Evolutionary conservation across 2,888 invertebrate species (phyloP).

Genomic region (Drosophila neotestacea): DNA sequence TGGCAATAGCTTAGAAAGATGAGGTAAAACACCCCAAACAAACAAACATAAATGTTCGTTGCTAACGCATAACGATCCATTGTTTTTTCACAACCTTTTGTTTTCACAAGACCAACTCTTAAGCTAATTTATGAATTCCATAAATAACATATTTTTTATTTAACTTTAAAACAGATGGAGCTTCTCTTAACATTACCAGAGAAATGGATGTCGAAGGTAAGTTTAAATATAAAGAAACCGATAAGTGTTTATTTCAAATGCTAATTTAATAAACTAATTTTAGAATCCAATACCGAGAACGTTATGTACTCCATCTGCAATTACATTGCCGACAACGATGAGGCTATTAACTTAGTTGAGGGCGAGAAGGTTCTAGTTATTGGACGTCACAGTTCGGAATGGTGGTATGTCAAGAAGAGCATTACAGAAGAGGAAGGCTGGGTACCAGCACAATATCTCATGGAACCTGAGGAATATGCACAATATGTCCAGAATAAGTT

Average conservation of each 20-base stretch:
- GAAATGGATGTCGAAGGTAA: slow-evolving; percentile 88
- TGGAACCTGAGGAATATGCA: slow-evolving; percentile 93
- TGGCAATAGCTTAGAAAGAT: slow-evolving; percentile 84
- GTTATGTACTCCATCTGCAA: slow-evolving; percentile 93
- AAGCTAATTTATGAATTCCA: not conserved
- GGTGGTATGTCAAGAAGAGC: slow-evolving; percentile 97
- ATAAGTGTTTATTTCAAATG: not conserved
- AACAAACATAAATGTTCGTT: slow-evolving; percentile 65
- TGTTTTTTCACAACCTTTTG: slow-evolving; percentile 23
- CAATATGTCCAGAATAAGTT: slow-evolving; percentile 94
- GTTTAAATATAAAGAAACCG: slow-evolving; percentile 29
- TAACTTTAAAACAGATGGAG: slow-evolving; percentile 88
- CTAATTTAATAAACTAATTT: slow-evolving; percentile 10
- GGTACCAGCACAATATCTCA: slow-evolving; percentile 95
- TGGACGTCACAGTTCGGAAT: slow-evolving; percentile 93
- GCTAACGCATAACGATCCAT: slow-evolving; percentile 70
- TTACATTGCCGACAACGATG: slow-evolving; percentile 94
- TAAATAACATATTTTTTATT: slow-evolving; percentile 1
- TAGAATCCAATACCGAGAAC: slow-evolving; percentile 88
- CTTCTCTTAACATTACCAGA: slow-evolving; percentile 89
- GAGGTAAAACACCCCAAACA: slow-evolving; percentile 79
- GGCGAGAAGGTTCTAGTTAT: slow-evolving; percentile 94
- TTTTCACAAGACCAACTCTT: slow-evolving; percentile 8
- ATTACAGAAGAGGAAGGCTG: slow-evolving; percentile 96
- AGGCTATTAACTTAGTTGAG: slow-evolving; percentile 95